Conservation (phyloP, 2,888 invertebrate species). For the Onchidella celtica region DNA sequence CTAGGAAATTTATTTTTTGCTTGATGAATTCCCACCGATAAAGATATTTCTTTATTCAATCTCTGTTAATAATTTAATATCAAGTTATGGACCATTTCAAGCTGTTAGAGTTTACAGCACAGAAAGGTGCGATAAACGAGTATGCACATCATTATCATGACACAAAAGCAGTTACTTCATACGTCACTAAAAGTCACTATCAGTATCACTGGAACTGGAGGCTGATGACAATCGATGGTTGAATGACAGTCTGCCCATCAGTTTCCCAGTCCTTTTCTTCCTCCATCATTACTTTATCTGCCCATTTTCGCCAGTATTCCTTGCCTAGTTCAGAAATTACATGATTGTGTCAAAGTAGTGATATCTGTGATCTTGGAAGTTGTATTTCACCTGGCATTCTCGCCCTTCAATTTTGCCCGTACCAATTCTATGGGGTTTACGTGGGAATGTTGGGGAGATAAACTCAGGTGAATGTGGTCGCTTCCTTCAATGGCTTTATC, state of each 20-base stretch:
- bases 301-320: background rate
- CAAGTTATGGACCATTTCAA: too few relatives aligned
- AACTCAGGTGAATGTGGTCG: background rate
- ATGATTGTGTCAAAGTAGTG: background rate
- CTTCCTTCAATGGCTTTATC: background rate
- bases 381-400: background rate
- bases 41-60: too few relatives aligned
- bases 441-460: background rate
- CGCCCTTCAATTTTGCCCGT: background rate
- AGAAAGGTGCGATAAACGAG: too few relatives aligned
- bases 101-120: too few relatives aligned
- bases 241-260: background rate
- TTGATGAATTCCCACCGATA: too few relatives aligned
- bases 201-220: background rate
- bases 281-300: background rate
- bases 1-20: too few relatives aligned
- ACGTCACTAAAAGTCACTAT: background rate
- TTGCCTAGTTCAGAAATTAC: background rate
- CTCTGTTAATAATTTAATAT: too few relatives aligned
- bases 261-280: background rate
- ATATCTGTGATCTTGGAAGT: background rate
- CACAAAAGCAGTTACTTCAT: too few relatives aligned
- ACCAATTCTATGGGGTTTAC: background rate
- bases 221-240: background rate
- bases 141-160: too few relatives aligned